Base-by-base conservation (phyloP, 53 echinoderm and acorn worm species). In the Actinopyga echinites region DNA sequence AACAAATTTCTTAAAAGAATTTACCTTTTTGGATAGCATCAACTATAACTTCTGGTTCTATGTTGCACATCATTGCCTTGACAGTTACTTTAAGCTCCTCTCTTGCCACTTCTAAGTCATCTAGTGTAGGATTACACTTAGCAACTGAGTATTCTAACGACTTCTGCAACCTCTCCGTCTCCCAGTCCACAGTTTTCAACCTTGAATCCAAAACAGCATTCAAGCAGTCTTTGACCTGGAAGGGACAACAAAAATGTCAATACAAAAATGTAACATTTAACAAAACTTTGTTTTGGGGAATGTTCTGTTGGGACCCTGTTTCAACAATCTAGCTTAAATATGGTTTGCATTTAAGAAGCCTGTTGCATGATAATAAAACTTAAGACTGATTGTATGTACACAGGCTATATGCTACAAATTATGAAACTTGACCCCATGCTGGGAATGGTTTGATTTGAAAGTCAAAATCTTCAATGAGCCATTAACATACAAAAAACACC, bases 41-140 rank as follows among this genome's bases (percentile, higher is more conserved):
- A 0, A 90, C 90, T 43, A 89, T 82, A 25, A 95, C 83, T 23
- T 91, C 92, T 25, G 63, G 58, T 15, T 99, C 99, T 11, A 79
- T 87, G 55, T 99, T 99, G 30, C 89, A 90, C 75, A 91, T 66
- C 88, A 99, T 92, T 11, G 92, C 77, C 30, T 99, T 99, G 44
- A 95, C 89, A 0, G 99, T 99, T 20, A 99, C 82, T 60, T 99
- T 99, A 32, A 92, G 56, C 9, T 88, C 90, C 22, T 95, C 99
- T 29, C 92, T 85, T 19, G 42, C 49, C 21, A 86, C 83, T 7
- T 75, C 43, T 2, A 31, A 43, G 26, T 64, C 74, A n/a, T 68
- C 59, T 13, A 85, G 79, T 12, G 79, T 38, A 43, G 77, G 56
- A 45, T 85, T 82, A n/a, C 84, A 84, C 21, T 82, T 68, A 5